Conservation (phyloP, 1,140 invertebrate species). For the Chelonus insularis region DNA sequence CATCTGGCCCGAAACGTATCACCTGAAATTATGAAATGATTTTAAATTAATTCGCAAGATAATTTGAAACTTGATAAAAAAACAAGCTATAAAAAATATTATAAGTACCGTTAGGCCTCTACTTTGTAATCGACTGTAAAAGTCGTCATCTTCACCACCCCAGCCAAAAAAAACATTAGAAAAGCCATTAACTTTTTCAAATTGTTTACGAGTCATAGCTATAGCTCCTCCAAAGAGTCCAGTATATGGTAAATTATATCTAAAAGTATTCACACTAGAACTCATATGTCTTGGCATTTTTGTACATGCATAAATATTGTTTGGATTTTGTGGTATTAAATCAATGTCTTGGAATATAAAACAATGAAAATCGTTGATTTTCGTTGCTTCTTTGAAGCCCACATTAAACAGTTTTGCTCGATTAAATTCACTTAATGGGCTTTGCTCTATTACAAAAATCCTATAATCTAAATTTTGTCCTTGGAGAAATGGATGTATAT, state of each 20-base stretch:
- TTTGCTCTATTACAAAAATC: constrained; percentile 92
- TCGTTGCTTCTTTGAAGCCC: constrained; percentile 77
- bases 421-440: constrained; percentile 79
- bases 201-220: constrained; percentile 72
- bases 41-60: too few relatives aligned
- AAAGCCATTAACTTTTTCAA: constrained; percentile 85
- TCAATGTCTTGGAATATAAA: constrained; percentile 96
- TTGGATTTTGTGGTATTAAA: constrained; percentile 83
- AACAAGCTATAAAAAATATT: not conserved
- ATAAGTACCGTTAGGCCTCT: constrained; percentile 46
- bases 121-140: constrained; percentile 64
- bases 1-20: constrained; percentile 70
- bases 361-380: constrained; percentile 77
- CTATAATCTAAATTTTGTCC: constrained; percentile 83
- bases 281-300: constrained; percentile 88
- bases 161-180: constrained; percentile 88
- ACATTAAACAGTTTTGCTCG: constrained; percentile 92
- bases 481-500: constrained; percentile 89
- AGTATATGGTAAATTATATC: constrained; percentile 77
- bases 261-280: constrained; percentile 86
- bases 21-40: constrained; percentile 51
- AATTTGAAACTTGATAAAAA: constrained; percentile 8
- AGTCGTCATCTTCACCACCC: constrained; percentile 91
- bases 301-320: constrained; percentile 91
- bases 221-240: constrained; percentile 78